Evolutionary conservation across 2,113 vertebrate genomes (phyloP).

Genomic region (Cyanocitta stelleri): DNA sequence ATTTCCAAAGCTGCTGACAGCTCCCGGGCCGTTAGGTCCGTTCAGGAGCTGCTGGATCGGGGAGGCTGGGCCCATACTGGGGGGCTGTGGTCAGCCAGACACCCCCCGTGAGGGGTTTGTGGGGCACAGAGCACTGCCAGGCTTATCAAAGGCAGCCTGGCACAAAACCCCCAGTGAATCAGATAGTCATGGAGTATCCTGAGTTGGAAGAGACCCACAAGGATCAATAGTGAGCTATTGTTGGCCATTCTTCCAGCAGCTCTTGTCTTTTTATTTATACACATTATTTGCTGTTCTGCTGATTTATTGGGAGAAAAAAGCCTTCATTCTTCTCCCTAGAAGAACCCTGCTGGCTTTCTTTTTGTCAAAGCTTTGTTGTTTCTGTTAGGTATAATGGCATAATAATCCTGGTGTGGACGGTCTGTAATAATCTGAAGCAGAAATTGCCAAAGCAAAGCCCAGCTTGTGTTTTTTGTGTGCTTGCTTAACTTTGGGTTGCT

Average conservation of each 20-base stretch:
- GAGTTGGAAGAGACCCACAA: not conserved
- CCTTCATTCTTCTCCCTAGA: not conserved
- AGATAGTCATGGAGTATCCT: not conserved
- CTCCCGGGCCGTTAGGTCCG: not conserved
- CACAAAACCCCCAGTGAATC: not conserved
- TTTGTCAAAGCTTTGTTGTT: not conserved
- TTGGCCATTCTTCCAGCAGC: not conserved
- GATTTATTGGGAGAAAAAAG: not conserved
- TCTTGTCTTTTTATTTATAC: not conserved
- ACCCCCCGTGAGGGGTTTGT: accelerated
- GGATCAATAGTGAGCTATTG: not conserved
- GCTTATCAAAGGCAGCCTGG: not conserved
- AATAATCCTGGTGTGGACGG: not conserved
- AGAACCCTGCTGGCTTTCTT: not conserved
- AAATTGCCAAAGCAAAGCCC: not conserved
- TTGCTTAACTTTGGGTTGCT: not conserved
- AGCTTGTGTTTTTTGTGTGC: not conserved
- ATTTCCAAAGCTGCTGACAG: accelerated
- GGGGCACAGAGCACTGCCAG: not conserved
- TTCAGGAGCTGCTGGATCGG: accelerated
- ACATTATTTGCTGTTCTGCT: not conserved
- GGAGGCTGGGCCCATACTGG: not conserved
- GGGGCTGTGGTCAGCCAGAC: not conserved
- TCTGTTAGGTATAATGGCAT: not conserved
- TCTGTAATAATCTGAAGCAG: not conserved